Percentiles rank a stretch among this genome's conserved stretches.
Conservation (phyloP, 2,113 vertebrate genomes). For the Hydropotes inermis region DNA sequence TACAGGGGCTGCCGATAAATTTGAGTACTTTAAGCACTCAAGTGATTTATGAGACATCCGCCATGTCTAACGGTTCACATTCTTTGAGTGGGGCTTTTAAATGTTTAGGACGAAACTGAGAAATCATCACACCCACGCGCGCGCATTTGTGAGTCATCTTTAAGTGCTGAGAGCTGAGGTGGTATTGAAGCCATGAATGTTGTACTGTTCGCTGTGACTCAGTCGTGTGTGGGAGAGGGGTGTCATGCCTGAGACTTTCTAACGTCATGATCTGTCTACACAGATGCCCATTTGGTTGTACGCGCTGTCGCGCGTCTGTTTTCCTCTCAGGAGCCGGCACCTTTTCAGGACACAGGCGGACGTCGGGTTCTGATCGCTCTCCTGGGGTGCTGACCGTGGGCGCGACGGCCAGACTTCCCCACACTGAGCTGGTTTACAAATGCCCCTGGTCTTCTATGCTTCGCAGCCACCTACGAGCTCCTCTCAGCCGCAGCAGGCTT, state of each 20-base stretch:
- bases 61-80: background rate
- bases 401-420: rapidly evolving
- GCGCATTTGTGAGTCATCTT: rapidly evolving
- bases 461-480: background rate
- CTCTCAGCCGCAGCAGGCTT: background rate
- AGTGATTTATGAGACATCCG: background rate
- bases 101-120: background rate
- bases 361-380: background rate
- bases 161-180: rapidly evolving
- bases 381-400: background rate
- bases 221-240: background rate
- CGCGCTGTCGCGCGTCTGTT: rapidly evolving
- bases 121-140: rapidly evolving
- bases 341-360: background rate
- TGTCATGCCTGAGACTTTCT: background rate
- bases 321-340: rapidly evolving
- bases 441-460: background rate
- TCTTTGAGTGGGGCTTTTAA: background rate
- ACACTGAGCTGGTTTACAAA: background rate
- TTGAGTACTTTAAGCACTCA: background rate
- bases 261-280: rapidly evolving
- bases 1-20: too few relatives aligned
- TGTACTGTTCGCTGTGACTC: rapidly evolving
- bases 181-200: rapidly evolving
- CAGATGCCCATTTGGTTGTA: background rate